A percentile compares a stretch with the other conserved stretches of the same genome.
Evolutionary conservation across 2,888 invertebrate genomes (phyloP).

Genomic region (Microctonus aethiopoides): DNA sequence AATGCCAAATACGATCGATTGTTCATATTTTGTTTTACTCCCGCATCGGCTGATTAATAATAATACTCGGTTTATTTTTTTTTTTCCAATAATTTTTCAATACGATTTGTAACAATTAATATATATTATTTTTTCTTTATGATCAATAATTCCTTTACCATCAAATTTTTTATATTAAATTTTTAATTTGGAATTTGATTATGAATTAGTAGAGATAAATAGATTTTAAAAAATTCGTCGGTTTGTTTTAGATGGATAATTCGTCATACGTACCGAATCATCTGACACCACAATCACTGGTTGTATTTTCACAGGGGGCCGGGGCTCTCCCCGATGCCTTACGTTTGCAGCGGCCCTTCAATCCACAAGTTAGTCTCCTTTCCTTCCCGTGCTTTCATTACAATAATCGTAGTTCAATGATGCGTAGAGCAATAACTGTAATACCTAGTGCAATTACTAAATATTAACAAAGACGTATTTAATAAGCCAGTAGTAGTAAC

Average conservation of each 20-base stretch:
- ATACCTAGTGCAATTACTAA: background rate
- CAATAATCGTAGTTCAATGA: background rate
- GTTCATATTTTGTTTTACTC: conserved; percentile 19
- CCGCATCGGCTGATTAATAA: conserved; percentile 21
- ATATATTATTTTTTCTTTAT: background rate
- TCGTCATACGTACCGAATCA: conserved; percentile 79
- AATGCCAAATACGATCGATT: conserved; percentile 37
- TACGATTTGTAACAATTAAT: conserved; percentile 1
- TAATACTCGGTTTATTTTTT: conserved; percentile 29
- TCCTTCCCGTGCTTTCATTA: conserved; percentile 45
- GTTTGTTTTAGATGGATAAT: conserved; percentile 76
- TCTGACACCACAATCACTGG: conserved; percentile 79
- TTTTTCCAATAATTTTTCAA: background rate
- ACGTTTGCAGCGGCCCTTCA: conserved; percentile 81
- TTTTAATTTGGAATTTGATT: conserved; percentile 14
- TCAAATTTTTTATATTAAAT: background rate
- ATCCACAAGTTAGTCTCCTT: conserved; percentile 73
- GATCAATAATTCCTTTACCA: background rate
- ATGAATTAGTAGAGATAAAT: conserved; percentile 29
- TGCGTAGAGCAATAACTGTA: background rate
- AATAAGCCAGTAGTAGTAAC: background rate
- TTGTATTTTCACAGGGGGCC: conserved; percentile 78
- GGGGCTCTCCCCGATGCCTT: conserved; percentile 80
- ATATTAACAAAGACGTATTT: background rate
- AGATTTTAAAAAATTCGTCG: conserved; percentile 47